Base-by-base conservation (phyloP, 2,888 invertebrate species). In the Odontocolon sp. region DNA sequence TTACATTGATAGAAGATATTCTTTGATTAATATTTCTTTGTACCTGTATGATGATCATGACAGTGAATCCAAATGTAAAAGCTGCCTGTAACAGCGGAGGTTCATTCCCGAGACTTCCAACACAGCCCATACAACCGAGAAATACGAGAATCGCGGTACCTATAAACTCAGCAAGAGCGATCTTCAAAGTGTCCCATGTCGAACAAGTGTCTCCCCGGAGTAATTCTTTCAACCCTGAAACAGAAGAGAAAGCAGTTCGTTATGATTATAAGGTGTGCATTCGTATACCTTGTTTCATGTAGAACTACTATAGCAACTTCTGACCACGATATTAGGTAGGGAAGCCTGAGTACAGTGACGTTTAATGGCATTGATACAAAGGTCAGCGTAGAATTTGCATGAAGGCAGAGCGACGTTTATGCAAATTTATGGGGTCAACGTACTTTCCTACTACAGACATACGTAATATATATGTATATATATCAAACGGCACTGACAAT, bases 121-220 rank as follows among this genome's bases (percentile, higher is more conserved):
- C 91, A 81, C 94, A 93, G 0, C 94, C 92, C 93, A 95, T 94
- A 86, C 96, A 96, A 9, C 96, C 96, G 21, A 96, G 89, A 76
- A 95, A 93, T 31, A 96, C 89, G 2, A 96, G 91, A 16, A 95
- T 87, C 1, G 91, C 92, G 0, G 96, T 96, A 31, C 95, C 94
- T 3, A 95, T 83, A 18, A 95, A 87, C 89, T 96, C 96, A 0
- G 94, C 93, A 1, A 93, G 78, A 38, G 92, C 91, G 21, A 91
- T 88, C 83, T 79, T 61, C 8, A 85, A 18, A 0, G 77, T 81
- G 16, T 86, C 83, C 71, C 80, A 79, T 8, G 78, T 67, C 6
- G 82, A 81, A 6, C 80, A 80, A n/a, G n/a, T n/a, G 14, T 87
- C 85, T 52, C 85, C 85, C 3, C 80, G 74, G n/a, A 86, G 56